Evolutionary conservation across 2,797 vertebrate genomes (phyloP).

Genomic region (Leucoraja ocellata): DNA sequence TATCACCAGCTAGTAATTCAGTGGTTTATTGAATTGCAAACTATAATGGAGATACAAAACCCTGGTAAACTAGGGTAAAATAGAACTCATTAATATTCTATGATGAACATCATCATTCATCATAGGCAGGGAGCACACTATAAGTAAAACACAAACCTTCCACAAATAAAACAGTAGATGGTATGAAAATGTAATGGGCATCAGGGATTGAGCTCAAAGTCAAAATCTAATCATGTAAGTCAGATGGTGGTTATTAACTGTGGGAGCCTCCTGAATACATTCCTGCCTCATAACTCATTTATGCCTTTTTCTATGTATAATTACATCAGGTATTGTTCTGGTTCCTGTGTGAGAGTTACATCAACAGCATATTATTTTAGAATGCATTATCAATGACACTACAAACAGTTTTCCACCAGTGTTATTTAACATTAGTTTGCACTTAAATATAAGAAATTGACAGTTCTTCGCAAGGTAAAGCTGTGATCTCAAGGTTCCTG

Average conservation of each 20-base stretch:
- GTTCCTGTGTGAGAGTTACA: not conserved
- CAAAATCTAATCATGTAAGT: not conserved
- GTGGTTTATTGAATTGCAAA: not conserved
- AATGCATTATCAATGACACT: not conserved
- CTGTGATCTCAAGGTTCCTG: not conserved
- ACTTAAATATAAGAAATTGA: not conserved
- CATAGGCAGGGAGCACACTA: not conserved
- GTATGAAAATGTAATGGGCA: conserved; percentile 20
- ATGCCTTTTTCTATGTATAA: not conserved
- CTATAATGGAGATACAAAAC: not conserved
- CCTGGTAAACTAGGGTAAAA: not conserved
- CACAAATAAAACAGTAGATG: conserved; percentile 17
- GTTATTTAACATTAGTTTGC: not conserved
- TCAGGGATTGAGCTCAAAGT: not conserved
- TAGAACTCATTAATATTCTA: conserved; percentile 12
- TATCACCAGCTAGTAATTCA: not conserved
- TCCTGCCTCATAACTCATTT: conserved; percentile 1
- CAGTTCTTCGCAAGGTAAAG: not conserved
- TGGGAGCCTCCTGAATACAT: not conserved
- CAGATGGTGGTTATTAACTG: conserved; percentile 26
- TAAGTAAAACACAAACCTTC: not conserved
- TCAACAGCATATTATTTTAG: not conserved
- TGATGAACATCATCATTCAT: conserved; percentile 8
- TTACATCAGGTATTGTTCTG: conserved; percentile 19
- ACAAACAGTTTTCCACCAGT: not conserved